These are phyloP conservation scores for Acanthosepion lycidas DNA, from an alignment of 2,888 invertebrate genomes.

Conservation along the genomic window DNA sequence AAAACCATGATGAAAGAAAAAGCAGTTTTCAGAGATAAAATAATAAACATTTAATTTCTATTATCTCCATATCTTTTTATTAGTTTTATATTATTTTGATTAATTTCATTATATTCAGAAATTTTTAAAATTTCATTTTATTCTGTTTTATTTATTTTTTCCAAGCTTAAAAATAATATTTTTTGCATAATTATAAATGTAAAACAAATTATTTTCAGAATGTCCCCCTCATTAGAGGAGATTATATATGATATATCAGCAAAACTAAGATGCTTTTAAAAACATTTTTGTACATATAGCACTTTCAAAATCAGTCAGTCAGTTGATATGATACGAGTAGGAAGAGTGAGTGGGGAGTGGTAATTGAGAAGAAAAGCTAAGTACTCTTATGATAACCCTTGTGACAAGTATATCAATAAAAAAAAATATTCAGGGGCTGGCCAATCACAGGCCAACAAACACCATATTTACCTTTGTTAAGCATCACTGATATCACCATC, in stretches of 20 bases:
- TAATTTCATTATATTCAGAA: not conserved
- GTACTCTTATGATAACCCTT: slow-evolving; percentile 4
- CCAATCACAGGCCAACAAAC: not conserved
- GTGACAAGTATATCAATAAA: slow-evolving; percentile 9
- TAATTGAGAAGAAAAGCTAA: not conserved
- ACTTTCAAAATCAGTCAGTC: slow-evolving; percentile 23
- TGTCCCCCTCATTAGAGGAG: not conserved
- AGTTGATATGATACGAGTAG: not conserved
- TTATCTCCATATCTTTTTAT: not conserved
- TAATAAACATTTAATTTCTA: not conserved
- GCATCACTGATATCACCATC: not conserved
- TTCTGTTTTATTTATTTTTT: not conserved
- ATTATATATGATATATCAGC: slow-evolving; percentile 21
- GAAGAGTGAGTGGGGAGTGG: not conserved
- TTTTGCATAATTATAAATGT: slow-evolving; percentile 12
- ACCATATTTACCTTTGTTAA: not conserved
- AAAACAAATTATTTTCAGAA: not conserved
- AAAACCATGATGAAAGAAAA: not conserved
- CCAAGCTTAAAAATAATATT: not conserved
- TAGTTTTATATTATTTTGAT: not conserved
- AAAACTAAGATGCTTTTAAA: not conserved
- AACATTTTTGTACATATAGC: not conserved
- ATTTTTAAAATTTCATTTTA: not conserved
- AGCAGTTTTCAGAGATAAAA: slow-evolving; percentile 21
- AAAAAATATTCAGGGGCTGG: not conserved